These are phyloP conservation scores for Drosophila willistoni DNA, from an alignment of 1,140 invertebrate species.

Conservation along the genomic window DNA sequence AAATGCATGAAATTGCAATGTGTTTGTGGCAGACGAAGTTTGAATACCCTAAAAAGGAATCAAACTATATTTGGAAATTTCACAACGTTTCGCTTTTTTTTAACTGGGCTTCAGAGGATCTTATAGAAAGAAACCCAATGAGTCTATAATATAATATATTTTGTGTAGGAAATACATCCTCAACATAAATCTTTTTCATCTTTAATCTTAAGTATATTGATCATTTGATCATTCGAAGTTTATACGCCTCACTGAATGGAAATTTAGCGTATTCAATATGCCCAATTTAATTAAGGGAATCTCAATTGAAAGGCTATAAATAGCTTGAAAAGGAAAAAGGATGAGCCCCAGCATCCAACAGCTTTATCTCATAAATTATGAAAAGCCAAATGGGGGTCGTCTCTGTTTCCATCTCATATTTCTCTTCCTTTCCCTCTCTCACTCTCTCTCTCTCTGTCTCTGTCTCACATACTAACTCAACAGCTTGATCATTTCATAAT, in stretches of 20 bases:
- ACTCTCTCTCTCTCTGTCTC: neutral
- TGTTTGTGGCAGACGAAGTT: neutral
- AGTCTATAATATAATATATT: no score
- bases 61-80: neutral
- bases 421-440: neutral
- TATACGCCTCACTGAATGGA: no score
- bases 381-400: constrained; percentile 26
- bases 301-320: constrained; percentile 44
- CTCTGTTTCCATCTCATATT: neutral
- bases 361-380: constrained; percentile 51
- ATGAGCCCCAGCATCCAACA: constrained; percentile 42
- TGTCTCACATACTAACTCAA: neutral
- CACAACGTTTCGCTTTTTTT: no score
- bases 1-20: neutral
- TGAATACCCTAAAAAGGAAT: neutral
- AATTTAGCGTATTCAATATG: neutral
- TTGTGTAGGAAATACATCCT: no score
- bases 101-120: no score
- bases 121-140: no score
- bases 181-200: no score
- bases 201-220: no score
- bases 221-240: no score
- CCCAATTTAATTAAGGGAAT: constrained; percentile 21
- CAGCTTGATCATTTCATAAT: constrained; percentile 60
- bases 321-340: constrained; percentile 45